These are phyloP conservation scores for Aphidius colemani DNA, from an alignment of 2,888 invertebrate species.

Conservation along the genomic window DNA sequence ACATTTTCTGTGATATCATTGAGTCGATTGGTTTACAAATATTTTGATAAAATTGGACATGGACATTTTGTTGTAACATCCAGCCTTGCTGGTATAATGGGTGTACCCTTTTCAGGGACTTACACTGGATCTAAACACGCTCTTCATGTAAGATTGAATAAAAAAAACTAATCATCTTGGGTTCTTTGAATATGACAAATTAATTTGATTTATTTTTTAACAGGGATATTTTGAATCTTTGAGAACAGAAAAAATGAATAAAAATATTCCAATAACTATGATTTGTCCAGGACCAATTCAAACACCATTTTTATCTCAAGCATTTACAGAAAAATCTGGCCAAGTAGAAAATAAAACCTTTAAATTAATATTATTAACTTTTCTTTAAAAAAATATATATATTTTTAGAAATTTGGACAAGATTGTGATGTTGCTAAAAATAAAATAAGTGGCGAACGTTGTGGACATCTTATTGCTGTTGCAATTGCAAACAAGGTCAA, in stretches of 20 bases:
- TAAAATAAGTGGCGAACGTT: conserved; percentile 65
- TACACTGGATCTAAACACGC: conserved; percentile 80
- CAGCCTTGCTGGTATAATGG: conserved; percentile 73
- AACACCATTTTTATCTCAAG: conserved; percentile 70
- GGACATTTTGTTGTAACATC: conserved; percentile 79
- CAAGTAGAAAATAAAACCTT: conserved; percentile 58
- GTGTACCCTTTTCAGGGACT: conserved; percentile 70
- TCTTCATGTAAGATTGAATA: conserved; percentile 66
- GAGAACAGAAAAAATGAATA: conserved; percentile 65
- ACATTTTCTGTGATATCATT: conserved; percentile 75
- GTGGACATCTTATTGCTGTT: conserved; percentile 65
- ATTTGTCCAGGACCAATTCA: conserved; percentile 80
- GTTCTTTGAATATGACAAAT: conserved; percentile 1
- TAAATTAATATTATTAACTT: too few relatives aligned
- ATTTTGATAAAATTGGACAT: conserved; percentile 63
- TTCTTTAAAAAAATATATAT: not conserved
- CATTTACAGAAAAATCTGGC: conserved; percentile 70
- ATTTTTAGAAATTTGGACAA: conserved; percentile 55
- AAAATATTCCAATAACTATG: conserved; percentile 68
- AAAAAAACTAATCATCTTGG: conserved; percentile 9
- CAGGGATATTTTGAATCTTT: conserved; percentile 77
- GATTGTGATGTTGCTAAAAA: conserved; percentile 57
- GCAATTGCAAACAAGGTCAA: conserved; percentile 66
- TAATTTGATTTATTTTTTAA: conserved; percentile 34
- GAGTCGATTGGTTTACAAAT: conserved; percentile 70